Percentiles rank a stretch among this genome's conserved stretches.
Evolutionary conservation across 53 echinoderm and acorn worm species (phyloP).

Genomic region (Luidia sarsii): DNA sequence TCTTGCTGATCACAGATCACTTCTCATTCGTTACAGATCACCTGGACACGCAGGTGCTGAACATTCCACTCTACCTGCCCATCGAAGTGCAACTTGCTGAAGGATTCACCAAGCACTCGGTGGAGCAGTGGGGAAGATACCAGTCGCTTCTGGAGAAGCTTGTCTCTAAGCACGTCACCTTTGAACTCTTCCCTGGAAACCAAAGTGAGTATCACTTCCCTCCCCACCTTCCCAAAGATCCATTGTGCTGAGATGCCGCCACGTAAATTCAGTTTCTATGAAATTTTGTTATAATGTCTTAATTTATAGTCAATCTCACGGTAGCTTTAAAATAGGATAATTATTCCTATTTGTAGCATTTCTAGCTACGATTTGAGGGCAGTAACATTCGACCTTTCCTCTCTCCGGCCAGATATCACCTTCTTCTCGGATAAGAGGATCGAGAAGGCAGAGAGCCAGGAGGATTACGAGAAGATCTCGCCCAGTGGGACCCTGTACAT

Average conservation of each 20-base stretch:
- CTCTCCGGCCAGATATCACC: slow-evolving; percentile 70
- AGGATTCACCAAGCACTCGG: slow-evolving; percentile 68
- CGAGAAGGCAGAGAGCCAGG: slow-evolving; percentile 77
- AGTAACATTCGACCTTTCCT: no score
- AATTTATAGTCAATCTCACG: no score
- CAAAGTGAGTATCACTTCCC: slow-evolving; percentile 77
- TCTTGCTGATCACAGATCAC: no score
- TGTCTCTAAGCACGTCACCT: slow-evolving; percentile 86
- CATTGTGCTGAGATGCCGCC: no score
- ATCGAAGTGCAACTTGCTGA: slow-evolving; percentile 82
- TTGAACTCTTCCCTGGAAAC: slow-evolving; percentile 81
- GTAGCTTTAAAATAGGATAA: no score
- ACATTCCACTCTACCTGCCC: slow-evolving; percentile 84
- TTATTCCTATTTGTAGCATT: no score
- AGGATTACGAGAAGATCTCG: slow-evolving; percentile 74
- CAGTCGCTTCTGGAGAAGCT: slow-evolving; percentile 80
- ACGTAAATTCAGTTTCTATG: no score
- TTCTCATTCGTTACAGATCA: slow-evolving; percentile 76
- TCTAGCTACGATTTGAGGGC: no score
- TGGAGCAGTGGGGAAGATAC: slow-evolving; percentile 84
- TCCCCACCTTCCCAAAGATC: no score
- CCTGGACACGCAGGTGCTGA: slow-evolving; percentile 87
- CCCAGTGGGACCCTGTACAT: slow-evolving; percentile 74
- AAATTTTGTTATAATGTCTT: no score
- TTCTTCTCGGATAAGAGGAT: slow-evolving; percentile 87